Evolutionary conservation across 2,797 vertebrate genomes (phyloP).

Genomic region (Myiotriccus ornatus): DNA sequence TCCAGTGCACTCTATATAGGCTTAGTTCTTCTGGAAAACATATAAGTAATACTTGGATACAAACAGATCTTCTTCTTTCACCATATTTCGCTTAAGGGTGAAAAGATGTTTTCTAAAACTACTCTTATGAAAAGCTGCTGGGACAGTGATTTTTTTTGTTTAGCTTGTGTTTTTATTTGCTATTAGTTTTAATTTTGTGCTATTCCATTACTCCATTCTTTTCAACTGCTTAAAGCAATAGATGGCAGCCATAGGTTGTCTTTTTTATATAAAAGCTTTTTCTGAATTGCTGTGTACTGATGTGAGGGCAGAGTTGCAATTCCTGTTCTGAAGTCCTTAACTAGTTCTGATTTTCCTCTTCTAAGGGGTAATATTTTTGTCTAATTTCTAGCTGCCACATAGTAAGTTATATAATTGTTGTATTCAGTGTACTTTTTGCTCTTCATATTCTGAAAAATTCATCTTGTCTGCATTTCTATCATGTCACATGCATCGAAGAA

Average conservation of each 20-base stretch:
- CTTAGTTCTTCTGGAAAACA: neutral
- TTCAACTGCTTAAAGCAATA: constrained; percentile 12
- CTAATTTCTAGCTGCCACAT: neutral
- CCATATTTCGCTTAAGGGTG: neutral
- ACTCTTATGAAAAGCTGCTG: neutral
- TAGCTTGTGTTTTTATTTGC: neutral
- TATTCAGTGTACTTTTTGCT: neutral
- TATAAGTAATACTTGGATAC: neutral
- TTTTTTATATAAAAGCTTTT: constrained; percentile 15
- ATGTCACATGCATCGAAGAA: neutral
- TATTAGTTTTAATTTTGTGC: neutral
- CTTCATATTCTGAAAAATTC: neutral
- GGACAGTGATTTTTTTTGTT: neutral
- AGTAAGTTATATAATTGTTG: neutral
- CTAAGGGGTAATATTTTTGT: neutral
- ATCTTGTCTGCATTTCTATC: neutral
- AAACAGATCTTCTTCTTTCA: neutral
- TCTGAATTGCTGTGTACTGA: neutral
- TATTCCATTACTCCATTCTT: neutral
- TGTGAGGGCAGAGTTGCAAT: neutral
- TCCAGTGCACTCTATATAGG: neutral
- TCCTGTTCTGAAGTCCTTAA: neutral
- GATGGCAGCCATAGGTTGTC: neutral
- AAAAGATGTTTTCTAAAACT: neutral
- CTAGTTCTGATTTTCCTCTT: neutral